phyloP scores from a whole-genome alignment of 1,140 invertebrate species.

The Trigoniulus corallinus region DNA sequence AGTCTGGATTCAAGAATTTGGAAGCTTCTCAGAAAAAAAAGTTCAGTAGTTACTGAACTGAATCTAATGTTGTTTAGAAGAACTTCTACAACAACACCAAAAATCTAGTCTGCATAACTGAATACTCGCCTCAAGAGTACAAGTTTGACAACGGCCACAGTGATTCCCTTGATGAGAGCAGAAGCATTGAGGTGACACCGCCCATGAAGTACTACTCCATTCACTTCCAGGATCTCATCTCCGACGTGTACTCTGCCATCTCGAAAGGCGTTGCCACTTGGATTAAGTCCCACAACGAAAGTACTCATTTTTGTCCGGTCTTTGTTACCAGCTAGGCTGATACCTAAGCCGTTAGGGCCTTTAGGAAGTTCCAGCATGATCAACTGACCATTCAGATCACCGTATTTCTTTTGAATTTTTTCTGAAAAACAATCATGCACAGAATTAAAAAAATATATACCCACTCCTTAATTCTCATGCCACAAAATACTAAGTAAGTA shows the following conservation, averaged over 20 bases:
- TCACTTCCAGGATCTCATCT: constrained; percentile 92
- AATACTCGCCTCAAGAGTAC: constrained; percentile 61
- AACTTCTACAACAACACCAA: no score
- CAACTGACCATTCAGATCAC: constrained; percentile 45
- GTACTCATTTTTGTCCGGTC: constrained; percentile 90
- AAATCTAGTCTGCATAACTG: no score
- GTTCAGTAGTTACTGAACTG: no score
- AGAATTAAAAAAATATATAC: background rate
- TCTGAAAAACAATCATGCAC: constrained; percentile 18
- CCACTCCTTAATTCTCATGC: background rate
- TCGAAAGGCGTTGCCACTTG: constrained; percentile 57
- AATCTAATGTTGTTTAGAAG: no score
- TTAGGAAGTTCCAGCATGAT: constrained; percentile 48
- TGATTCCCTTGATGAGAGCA: constrained; percentile 80
- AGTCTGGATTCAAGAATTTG: no score
- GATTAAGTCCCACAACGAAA: constrained; percentile 87
- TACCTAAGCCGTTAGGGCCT: constrained; percentile 48
- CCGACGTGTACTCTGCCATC: constrained; percentile 66
- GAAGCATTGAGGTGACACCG: constrained; percentile 91
- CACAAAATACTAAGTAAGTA: no score
- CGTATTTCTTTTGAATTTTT: constrained; percentile 57
- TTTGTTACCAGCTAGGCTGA: constrained; percentile 84
- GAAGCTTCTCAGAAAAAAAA: no score
- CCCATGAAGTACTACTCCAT: constrained; percentile 82
- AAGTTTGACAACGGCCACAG: constrained; percentile 65